Conservation (phyloP, 2,888 invertebrate species). For the Elysia crispata region DNA sequence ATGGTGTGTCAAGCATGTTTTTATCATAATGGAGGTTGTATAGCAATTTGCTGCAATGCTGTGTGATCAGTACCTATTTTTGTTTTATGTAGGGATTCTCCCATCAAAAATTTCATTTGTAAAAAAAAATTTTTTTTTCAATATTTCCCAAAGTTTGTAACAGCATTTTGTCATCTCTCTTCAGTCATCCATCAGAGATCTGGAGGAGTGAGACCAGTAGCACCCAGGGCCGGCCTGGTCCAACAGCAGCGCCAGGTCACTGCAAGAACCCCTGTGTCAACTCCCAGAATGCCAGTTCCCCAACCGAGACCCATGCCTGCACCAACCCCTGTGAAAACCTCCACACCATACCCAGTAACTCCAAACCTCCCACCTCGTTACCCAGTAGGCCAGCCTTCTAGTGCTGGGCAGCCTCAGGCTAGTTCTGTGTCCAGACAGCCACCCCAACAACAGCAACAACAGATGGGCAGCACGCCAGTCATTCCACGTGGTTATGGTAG, state of each 20-base stretch:
- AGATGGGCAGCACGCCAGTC: background rate
- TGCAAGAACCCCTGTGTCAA: constrained; percentile 5
- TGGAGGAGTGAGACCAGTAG: background rate
- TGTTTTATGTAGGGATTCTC: too few species aligned
- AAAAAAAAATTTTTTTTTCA: too few species aligned
- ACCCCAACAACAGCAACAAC: background rate
- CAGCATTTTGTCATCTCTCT: too few species aligned
- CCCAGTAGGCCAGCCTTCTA: background rate
- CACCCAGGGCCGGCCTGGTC: background rate
- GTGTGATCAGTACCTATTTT: too few species aligned
- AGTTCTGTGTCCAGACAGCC: background rate
- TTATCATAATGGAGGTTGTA: too few species aligned
- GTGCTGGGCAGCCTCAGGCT: background rate
- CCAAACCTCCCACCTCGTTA: background rate
- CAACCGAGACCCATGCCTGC: constrained; percentile 3
- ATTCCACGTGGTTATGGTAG: background rate
- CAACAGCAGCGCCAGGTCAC: constrained; percentile 18
- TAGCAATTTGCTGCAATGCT: too few species aligned
- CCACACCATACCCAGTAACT: background rate
- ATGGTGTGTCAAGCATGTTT: too few species aligned
- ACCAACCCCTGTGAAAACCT: background rate
- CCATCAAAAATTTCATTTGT: too few species aligned
- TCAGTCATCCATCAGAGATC: constrained; percentile 40
- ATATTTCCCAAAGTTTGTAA: too few species aligned
- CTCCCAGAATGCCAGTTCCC: background rate